Evolutionary conservation across 2,888 invertebrate genomes (phyloP).

Genomic region (Dermolepida albohirtum): DNA sequence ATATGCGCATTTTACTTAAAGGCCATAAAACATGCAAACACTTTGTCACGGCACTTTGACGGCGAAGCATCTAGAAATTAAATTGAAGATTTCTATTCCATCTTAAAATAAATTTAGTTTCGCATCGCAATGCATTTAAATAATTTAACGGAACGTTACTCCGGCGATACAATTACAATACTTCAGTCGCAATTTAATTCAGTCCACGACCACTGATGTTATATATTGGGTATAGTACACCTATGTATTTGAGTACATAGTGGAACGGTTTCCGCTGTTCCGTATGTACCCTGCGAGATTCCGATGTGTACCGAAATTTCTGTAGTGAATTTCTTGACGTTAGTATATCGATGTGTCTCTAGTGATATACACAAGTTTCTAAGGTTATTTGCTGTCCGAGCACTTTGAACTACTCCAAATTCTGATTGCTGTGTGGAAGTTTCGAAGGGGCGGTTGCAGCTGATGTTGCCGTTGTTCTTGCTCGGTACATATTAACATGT

Average conservation of each 20-base stretch:
- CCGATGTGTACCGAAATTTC: slow-evolving; percentile 7
- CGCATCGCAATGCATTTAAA: slow-evolving; percentile 12
- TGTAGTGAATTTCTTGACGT: slow-evolving; percentile 22
- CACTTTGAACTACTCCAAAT: slow-evolving; percentile 31
- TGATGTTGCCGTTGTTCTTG: slow-evolving; percentile 9
- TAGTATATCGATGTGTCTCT: slow-evolving; percentile 21
- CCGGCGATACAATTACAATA: slow-evolving; percentile 11
- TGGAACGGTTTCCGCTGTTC: not conserved
- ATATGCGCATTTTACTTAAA: slow-evolving; percentile 4
- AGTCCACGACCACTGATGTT: slow-evolving; percentile 5
- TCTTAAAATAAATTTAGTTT: slow-evolving; percentile 8
- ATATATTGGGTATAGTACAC: too few species aligned
- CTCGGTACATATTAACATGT: slow-evolving; percentile 22
- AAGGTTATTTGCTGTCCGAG: slow-evolving; percentile 33
- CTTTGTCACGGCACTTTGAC: slow-evolving; percentile 12
- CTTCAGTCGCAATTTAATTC: slow-evolving; percentile 9
- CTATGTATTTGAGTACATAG: too few species aligned
- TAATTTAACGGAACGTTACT: slow-evolving; percentile 14
- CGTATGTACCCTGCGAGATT: slow-evolving; percentile 15
- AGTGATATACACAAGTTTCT: slow-evolving; percentile 28
- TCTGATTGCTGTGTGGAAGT: slow-evolving; percentile 18
- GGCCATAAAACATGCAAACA: not conserved
- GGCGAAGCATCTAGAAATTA: slow-evolving; percentile 3
- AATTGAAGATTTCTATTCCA: slow-evolving; percentile 14
- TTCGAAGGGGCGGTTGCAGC: not conserved